These are phyloP conservation scores for Tenthredo distinguenda DNA, from an alignment of 2,888 invertebrate species.

Conservation along the genomic window DNA sequence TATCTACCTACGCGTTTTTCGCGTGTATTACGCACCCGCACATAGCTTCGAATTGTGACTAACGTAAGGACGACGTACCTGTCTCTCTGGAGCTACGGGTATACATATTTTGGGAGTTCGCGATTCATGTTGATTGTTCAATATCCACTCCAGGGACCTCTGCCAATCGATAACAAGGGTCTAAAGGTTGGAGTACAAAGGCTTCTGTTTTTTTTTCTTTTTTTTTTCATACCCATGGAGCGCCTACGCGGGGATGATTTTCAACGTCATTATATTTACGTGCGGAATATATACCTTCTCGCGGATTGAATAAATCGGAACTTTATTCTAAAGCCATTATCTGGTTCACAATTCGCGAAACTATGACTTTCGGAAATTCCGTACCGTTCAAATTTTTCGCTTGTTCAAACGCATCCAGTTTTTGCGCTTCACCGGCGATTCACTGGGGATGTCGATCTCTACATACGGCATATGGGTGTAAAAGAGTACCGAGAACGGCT, in stretches of 20 bases:
- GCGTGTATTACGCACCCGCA: background rate
- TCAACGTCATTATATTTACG: background rate
- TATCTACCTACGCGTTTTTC: background rate
- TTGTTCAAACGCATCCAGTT: background rate
- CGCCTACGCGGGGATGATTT: background rate
- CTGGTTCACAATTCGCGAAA: background rate
- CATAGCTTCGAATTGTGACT: background rate
- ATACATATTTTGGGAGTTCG: background rate
- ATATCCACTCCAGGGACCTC: constrained; percentile 4
- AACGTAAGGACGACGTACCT: background rate
- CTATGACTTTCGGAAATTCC: too few species aligned
- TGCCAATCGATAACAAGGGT: constrained; percentile 21
- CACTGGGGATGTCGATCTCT: background rate
- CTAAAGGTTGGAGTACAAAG: constrained; percentile 7
- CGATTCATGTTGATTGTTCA: constrained; percentile 14
- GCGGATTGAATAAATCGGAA: background rate
- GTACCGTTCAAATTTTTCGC: background rate
- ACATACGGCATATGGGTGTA: background rate
- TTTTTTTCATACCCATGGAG: background rate
- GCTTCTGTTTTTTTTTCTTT: background rate
- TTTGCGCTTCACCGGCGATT: background rate
- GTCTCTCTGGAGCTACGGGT: background rate
- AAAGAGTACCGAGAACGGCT: background rate
- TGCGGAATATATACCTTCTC: background rate
- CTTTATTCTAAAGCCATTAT: background rate